phyloP scores from a whole-genome alignment of 2,888 invertebrate species.

The Macrophya alboannulata region DNA sequence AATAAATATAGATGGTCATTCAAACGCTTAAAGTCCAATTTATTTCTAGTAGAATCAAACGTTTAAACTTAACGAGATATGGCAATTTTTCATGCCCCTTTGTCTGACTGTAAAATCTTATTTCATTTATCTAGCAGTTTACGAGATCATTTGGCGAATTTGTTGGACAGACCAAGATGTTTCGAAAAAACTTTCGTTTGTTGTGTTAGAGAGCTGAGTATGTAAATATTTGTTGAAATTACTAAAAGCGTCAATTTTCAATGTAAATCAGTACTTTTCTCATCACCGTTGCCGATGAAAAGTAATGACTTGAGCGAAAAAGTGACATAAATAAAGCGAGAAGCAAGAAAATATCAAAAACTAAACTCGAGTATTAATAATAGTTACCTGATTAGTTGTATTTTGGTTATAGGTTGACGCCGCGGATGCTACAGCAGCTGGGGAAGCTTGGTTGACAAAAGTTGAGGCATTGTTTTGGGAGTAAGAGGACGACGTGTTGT shows the following conservation, averaged over 20 bases:
- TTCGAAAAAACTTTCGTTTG: background rate
- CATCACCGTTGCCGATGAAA: too few species aligned
- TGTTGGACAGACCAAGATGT: too few species aligned
- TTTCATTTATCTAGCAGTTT: too few species aligned
- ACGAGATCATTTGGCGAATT: too few species aligned
- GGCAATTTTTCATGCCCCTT: too few species aligned
- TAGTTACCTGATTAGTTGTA: constrained; percentile 74
- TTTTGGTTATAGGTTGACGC: constrained; percentile 76
- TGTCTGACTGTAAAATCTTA: too few species aligned
- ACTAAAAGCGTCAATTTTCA: too few species aligned
- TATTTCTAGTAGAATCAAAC: too few species aligned
- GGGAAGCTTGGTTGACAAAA: constrained; percentile 75
- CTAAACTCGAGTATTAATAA: constrained; percentile 26
- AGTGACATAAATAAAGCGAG: background rate
- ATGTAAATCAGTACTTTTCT: background rate
- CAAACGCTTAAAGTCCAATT: background rate
- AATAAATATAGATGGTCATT: background rate
- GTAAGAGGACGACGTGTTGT: constrained; percentile 74
- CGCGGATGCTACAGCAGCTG: constrained; percentile 73
- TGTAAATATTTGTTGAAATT: background rate
- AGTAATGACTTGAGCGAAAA: background rate
- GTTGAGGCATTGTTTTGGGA: constrained; percentile 75
- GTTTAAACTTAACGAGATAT: background rate
- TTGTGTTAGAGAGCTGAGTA: background rate
- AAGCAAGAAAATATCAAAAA: background rate